Base-by-base conservation (phyloP, 2,113 vertebrate species). In the Rhinichthys klamathensis region DNA sequence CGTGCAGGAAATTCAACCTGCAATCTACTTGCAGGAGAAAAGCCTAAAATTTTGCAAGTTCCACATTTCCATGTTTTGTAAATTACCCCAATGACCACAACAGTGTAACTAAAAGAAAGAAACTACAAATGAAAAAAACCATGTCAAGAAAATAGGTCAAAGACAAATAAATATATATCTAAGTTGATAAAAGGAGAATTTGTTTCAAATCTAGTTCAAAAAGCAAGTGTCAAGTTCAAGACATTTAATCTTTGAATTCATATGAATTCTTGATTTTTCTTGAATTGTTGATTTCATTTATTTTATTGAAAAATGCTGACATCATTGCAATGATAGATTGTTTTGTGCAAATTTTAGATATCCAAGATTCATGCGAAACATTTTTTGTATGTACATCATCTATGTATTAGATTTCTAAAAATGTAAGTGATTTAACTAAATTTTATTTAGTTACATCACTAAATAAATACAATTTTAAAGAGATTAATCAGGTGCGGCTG, bases 1-100 rank as follows among this genome's bases (percentile, higher is more conserved):
- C 1, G 21, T 72, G 67, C 67, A 35, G 49, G 49, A 83, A 58
- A 83, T 83, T 58, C 67, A 72, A 72, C 58, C 21, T 58, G 80
- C n/a, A 21, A 51, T 32, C 79, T 30, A 82, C 63, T 30, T 35
- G 7, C 27, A 32, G 44, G 25, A 70, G 58, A 80, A 6, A 56
- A 41, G 18, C 21, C 2, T 23, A n/a, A 54, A 7, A 58, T 72
- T 32, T 49, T 51, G 12, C 30, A 54, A n/a, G 23, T 69, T 32
- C 46, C 63, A 80, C 51, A 32, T 78, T 76, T 78, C 15, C 46
- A 49, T 51, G 41, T 27, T 51, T 15, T 25, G 15, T 23, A 76
- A 76, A 51, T 32, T 9, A 27, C 46, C 15, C 16, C 7, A 32
- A 54, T 51, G 44, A 54, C 46, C 73, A 51, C 5, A 12, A 8